Percentiles rank a stretch among this genome's conserved stretches.
Conservation (phyloP, 2,797 vertebrate species). For the Morus bassanus region DNA sequence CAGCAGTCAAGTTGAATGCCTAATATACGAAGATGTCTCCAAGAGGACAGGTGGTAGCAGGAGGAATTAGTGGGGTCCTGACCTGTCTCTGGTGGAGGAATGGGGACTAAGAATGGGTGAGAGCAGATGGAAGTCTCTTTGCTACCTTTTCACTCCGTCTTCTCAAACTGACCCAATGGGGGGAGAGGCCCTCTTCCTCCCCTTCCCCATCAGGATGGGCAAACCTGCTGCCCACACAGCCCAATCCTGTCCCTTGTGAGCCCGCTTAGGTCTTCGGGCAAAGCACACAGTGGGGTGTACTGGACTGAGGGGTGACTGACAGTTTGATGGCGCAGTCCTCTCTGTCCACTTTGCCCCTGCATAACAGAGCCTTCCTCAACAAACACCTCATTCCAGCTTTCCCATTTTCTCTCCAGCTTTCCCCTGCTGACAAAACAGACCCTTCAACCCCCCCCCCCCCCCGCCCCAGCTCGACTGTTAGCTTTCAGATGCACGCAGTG, state of each 20-base stretch:
- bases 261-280: neutral
- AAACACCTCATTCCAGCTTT: neutral
- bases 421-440: neutral
- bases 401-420: neutral
- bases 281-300: neutral
- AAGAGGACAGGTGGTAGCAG: neutral
- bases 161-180: rapidly evolving
- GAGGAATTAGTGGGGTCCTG: neutral
- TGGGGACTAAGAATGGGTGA: neutral
- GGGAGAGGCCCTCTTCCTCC: neutral
- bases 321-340: too few species aligned
- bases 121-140: neutral
- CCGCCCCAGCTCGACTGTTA: too few species aligned
- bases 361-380: neutral
- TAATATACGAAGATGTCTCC: neutral
- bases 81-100: neutral
- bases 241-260: neutral
- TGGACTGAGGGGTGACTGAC: neutral
- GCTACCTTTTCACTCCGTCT: neutral
- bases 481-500: neutral
- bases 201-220: neutral
- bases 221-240: neutral
- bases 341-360: neutral
- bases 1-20: neutral
- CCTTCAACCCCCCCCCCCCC: too few species aligned